phyloP scores from a whole-genome alignment of 2,113 vertebrate genomes.

The Polypterus bichir region DNA sequence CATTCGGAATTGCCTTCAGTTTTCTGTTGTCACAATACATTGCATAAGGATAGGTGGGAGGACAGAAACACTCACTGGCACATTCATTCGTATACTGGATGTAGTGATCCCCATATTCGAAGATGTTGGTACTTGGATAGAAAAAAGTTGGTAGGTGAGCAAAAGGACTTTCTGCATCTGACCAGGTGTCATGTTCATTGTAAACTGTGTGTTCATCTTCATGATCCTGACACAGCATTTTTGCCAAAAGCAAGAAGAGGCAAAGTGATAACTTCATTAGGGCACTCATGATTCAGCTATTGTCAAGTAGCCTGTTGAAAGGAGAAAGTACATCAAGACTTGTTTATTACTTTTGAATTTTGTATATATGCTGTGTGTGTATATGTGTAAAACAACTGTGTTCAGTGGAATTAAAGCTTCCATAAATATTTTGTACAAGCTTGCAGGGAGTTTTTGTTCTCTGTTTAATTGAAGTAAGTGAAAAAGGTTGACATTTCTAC shows the following conservation, averaged over 20 bases:
- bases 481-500: not conserved
- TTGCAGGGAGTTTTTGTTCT: not conserved
- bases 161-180: constrained; percentile 27
- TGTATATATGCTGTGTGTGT: too few relatives aligned
- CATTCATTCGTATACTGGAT: constrained; percentile 31
- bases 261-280: constrained; percentile 25
- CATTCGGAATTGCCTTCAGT: constrained; percentile 52
- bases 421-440: too few relatives aligned
- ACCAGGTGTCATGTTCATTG: constrained; percentile 30
- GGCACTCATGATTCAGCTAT: constrained; percentile 33
- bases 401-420: too few relatives aligned
- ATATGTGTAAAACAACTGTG: too few relatives aligned
- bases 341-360: too few relatives aligned
- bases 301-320: constrained; percentile 28
- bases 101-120: constrained; percentile 28
- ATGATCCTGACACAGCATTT: constrained; percentile 42
- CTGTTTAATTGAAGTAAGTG: not conserved
- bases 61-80: constrained; percentile 57
- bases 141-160: constrained; percentile 28
- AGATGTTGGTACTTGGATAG: constrained; percentile 3
- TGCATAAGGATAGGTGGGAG: constrained; percentile 44
- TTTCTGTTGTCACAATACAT: constrained; percentile 64
- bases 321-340: constrained; percentile 12
- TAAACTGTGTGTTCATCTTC: constrained; percentile 42
- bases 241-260: constrained; percentile 32